Conservation (phyloP, 2,797 vertebrate species). For the Amazonetta brasiliensis region DNA sequence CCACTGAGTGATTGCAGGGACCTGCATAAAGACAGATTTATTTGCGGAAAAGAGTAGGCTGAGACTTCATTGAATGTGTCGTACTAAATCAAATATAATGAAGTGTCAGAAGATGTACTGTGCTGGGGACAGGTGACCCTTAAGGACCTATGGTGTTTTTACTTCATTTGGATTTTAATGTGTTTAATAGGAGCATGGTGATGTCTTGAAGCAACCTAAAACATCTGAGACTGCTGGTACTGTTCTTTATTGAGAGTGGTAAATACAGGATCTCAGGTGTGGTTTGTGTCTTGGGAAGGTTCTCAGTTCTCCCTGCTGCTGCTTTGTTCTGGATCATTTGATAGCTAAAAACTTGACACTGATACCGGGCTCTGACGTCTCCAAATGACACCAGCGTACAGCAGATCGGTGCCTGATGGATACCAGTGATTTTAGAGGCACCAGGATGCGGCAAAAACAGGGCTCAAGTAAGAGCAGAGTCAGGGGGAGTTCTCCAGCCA, state of each 20-base stretch:
- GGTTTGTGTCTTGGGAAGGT: neutral
- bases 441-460: fast-evolving
- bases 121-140: neutral
- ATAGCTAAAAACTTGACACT: neutral
- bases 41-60: neutral
- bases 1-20: neutral
- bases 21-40: neutral
- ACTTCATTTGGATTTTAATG: neutral
- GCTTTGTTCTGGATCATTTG: neutral
- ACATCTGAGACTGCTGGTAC: neutral
- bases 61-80: neutral
- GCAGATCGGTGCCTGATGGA: neutral
- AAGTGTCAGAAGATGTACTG: neutral
- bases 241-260: neutral
- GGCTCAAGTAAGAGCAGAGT: no score
- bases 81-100: neutral
- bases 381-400: fast-evolving
- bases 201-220: neutral
- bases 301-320: neutral
- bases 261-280: fast-evolving
- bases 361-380: neutral
- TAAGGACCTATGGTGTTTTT: neutral
- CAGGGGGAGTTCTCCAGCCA: neutral
- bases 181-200: neutral
- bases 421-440: neutral